Percentiles rank a stretch among this genome's conserved stretches.
Conservation (phyloP, 1,140 invertebrate genomes). For the Papilio glaucus region DNA sequence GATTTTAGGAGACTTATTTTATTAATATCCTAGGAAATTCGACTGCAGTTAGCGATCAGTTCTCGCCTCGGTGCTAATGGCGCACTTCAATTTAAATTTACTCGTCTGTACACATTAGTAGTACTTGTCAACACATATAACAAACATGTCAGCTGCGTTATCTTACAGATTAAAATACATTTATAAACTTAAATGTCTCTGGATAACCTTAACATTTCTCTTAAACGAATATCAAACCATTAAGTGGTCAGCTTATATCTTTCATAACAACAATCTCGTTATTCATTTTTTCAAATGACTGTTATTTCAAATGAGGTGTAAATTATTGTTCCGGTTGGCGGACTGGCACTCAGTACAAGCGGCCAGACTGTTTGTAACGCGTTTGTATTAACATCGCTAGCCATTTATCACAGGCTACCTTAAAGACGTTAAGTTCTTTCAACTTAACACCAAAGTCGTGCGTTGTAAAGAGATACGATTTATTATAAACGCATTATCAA, state of each 20-base stretch:
- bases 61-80: no score
- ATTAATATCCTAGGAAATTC: neutral
- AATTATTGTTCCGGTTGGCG: conserved; percentile 9
- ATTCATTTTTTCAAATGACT: conserved; percentile 30
- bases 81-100: no score
- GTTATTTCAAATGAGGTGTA: conserved; percentile 20
- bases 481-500: conserved; percentile 58
- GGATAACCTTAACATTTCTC: conserved; percentile 27
- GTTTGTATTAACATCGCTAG: conserved; percentile 43
- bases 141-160: conserved; percentile 2
- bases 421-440: conserved; percentile 45
- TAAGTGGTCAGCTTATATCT: conserved; percentile 20
- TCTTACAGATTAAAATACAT: neutral
- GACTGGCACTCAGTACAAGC: neutral
- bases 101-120: neutral
- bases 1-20: no score
- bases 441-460: conserved; percentile 57
- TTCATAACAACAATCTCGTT: conserved; percentile 19
- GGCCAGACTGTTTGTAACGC: conserved; percentile 32
- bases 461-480: conserved; percentile 65
- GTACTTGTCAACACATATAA: neutral
- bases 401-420: conserved; percentile 48
- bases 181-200: conserved; percentile 19
- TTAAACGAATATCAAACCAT: conserved; percentile 6
- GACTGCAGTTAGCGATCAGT: no score